Base-by-base conservation (phyloP, 2,888 invertebrate species). In the Nezara viridula region DNA sequence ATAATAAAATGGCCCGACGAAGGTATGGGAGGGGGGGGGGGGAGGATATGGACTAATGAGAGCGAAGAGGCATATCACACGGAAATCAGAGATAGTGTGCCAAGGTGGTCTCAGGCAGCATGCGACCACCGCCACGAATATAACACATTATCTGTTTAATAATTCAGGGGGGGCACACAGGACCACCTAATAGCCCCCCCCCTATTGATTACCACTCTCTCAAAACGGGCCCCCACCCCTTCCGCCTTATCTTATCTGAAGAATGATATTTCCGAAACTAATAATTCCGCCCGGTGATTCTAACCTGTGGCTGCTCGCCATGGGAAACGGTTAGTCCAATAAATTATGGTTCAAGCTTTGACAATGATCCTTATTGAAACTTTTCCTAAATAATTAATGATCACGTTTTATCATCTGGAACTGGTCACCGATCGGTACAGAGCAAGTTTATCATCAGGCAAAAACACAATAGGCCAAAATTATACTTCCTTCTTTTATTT, bases 101-200 rank as follows among this genome's bases (percentile, higher is more conserved):
- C 60, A 85, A 85, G 60, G 89, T 27, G 60, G 86, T 32, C 52
- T 81, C 37, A 27, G 44, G 16, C 24, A 40, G 50, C 89, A 89
- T 89, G 89, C 89, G 55, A 89, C 89, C 49, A 10, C 86, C 32
- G 55, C 89, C 89, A 89, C 89, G 89, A 89, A 89, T 89, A 89
- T 89, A 89, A 86, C 86, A 89, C 86, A 89, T 89, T 89, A 89
- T 86, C 86, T 86, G 66, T 89, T 89, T 89, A 86, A 89, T 89
- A 89, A 89, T 89, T 89, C 89, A 89, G 73, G 40, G 50, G 49
- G 86, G 50, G 44, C 86, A 86, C 86, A 86, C 86, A 55, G 27
- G 55, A 32, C 32, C 55, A n/a, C 37, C 86, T 86, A 86, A 86
- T 86, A 86, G 86, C 86, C 86, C 37, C 55, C 55, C 55, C 66